These are phyloP conservation scores for Propithecus perrieri DNA, from an alignment of 2,797 vertebrate genomes.

Conservation along the genomic window DNA sequence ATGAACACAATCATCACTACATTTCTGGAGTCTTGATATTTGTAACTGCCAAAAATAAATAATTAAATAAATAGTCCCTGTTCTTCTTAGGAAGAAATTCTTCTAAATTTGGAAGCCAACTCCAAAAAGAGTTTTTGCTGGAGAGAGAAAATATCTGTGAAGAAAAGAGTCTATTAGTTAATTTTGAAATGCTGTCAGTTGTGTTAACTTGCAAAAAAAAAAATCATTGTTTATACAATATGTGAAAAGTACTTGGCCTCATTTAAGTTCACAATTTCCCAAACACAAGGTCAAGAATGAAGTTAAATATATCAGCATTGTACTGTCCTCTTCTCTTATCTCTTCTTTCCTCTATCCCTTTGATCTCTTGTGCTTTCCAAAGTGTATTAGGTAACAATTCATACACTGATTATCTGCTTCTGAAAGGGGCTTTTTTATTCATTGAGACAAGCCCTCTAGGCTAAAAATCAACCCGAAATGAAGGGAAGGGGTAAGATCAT, in stretches of 20 bases:
- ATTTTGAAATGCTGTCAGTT: not conserved
- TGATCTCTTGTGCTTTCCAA: not conserved
- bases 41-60: constrained; percentile 17
- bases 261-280: not conserved
- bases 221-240: not conserved
- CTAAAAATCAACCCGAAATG: constrained; percentile 2
- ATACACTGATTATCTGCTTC: not conserved
- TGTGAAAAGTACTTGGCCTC: not conserved
- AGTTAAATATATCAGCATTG: not conserved
- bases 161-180: constrained; percentile 6
- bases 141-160: constrained; percentile 1
- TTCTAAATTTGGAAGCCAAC: not conserved
- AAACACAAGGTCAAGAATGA: not conserved
- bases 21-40: constrained; percentile 48
- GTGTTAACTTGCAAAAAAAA: not conserved
- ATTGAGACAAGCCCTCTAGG: not conserved
- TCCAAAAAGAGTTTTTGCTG: not conserved
- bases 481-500: not conserved
- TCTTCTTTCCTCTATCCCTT: not conserved
- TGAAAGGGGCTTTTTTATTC: not conserved
- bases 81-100: not conserved
- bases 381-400: not conserved
- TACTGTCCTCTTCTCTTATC: not conserved
- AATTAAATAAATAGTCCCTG: not conserved
- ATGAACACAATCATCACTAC: not conserved